Percentiles rank a stretch among this genome's conserved stretches.
phyloP scores from a whole-genome alignment of 2,888 invertebrate genomes.

The Agrochola circellaris region DNA sequence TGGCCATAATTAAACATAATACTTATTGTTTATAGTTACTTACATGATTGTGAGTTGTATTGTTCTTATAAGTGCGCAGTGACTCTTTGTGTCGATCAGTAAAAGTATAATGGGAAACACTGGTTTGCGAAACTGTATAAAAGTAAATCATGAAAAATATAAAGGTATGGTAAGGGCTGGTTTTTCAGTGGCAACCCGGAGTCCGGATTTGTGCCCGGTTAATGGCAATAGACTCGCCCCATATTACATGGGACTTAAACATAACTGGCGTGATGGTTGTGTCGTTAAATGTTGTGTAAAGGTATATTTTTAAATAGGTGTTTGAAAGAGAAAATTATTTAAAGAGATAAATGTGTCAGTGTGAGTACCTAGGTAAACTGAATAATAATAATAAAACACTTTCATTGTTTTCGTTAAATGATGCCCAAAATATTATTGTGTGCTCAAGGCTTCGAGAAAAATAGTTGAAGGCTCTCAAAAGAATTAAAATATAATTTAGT shows the following conservation, averaged over 20 bases:
- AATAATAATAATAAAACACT: background rate
- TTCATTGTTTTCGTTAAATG: background rate
- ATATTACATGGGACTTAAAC: background rate
- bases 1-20: background rate
- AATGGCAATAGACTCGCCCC: background rate
- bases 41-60: constrained; percentile 1
- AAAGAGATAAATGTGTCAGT: background rate
- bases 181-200: background rate
- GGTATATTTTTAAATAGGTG: no score
- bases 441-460: background rate
- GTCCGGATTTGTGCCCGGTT: background rate
- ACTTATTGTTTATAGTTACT: background rate
- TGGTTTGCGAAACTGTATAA: background rate
- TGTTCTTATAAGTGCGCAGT: constrained; percentile 9
- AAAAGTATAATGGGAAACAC: background rate
- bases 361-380: background rate
- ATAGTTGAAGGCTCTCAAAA: background rate
- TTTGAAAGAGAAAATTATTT: background rate
- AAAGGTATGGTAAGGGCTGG: background rate
- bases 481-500: constrained; percentile 8
- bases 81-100: background rate
- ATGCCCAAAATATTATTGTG: background rate
- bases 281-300: no score
- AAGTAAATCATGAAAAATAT: no score
- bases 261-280: no score